Percentiles rank a stretch among this genome's conserved stretches.
Conservation (phyloP, 2,797 vertebrate genomes). For the Oophaga sylvatica region DNA sequence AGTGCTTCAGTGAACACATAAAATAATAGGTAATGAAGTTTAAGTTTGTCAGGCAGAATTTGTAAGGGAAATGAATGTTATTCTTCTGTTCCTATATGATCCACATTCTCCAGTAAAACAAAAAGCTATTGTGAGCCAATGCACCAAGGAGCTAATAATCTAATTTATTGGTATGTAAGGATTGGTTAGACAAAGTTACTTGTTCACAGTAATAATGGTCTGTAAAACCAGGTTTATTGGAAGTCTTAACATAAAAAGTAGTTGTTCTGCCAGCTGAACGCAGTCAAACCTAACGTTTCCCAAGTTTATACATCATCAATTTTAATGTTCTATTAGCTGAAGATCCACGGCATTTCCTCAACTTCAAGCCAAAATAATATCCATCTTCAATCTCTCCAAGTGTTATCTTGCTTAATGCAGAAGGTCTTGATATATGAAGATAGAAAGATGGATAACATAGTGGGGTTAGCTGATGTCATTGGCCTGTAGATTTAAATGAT, state of each 20-base stretch:
- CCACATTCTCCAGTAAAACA: constrained; percentile 38
- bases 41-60: constrained; percentile 37
- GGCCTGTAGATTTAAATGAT: background rate
- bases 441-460: constrained; percentile 22
- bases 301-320: constrained; percentile 54
- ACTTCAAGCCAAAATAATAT: constrained; percentile 43
- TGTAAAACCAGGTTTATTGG: constrained; percentile 53
- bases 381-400: constrained; percentile 15
- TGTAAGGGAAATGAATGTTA: constrained; percentile 46
- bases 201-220: constrained; percentile 45
- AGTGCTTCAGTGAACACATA: constrained; percentile 23
- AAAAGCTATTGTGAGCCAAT: constrained; percentile 41
- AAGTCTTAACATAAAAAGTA: constrained; percentile 41
- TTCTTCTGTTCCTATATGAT: constrained; percentile 30
- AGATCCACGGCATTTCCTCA: constrained; percentile 25
- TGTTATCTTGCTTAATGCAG: constrained; percentile 27
- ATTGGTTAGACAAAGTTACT: constrained; percentile 55
- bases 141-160: constrained; percentile 56
- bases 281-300: constrained; percentile 45
- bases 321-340: constrained; percentile 52
- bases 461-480: constrained; percentile 28
- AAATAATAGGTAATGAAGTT: constrained; percentile 21
- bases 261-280: constrained; percentile 49
- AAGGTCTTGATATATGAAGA: constrained; percentile 33
- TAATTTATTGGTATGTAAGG: constrained; percentile 50